phyloP scores from a whole-genome alignment of 2,113 vertebrate genomes.

The Hemibagrus wyckioides region DNA sequence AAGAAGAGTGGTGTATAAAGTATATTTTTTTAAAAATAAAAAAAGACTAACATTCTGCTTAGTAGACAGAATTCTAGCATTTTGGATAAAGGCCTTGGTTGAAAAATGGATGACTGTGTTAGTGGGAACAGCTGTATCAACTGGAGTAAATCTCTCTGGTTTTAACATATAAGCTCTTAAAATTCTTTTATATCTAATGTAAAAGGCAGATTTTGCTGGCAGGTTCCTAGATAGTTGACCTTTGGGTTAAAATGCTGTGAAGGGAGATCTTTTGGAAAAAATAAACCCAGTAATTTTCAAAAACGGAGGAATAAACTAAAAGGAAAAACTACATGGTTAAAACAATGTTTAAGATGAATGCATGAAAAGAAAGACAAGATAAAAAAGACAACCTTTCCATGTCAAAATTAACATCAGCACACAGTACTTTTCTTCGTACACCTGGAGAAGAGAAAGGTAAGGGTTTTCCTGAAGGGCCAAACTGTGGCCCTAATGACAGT shows the following conservation, averaged over 20 bases:
- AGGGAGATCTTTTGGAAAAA: not conserved
- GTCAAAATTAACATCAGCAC: not conserved
- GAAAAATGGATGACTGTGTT: constrained; percentile 9
- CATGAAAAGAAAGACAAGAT: not conserved
- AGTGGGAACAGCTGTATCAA: constrained; percentile 42
- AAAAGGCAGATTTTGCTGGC: constrained; percentile 19
- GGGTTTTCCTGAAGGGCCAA: not conserved
- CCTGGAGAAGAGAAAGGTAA: not conserved
- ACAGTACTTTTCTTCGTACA: not conserved
- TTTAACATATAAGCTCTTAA: not conserved
- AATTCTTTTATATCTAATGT: constrained; percentile 24
- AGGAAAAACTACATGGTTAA: not conserved
- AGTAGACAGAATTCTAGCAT: not conserved
- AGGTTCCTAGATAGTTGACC: not conserved
- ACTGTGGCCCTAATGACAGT: not conserved
- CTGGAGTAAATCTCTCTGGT: not conserved
- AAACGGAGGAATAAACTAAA: not conserved
- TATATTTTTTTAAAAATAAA: not conserved
- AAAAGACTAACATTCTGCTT: not conserved
- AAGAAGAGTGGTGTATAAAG: too few relatives aligned
- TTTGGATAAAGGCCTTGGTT: not conserved
- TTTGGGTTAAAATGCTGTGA: not conserved
- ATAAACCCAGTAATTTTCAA: constrained; percentile 3
- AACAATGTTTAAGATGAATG: not conserved
- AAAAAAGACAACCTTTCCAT: not conserved